Conservation (phyloP, 2,888 invertebrate species). For the Dasysyrphus albostriatus region DNA sequence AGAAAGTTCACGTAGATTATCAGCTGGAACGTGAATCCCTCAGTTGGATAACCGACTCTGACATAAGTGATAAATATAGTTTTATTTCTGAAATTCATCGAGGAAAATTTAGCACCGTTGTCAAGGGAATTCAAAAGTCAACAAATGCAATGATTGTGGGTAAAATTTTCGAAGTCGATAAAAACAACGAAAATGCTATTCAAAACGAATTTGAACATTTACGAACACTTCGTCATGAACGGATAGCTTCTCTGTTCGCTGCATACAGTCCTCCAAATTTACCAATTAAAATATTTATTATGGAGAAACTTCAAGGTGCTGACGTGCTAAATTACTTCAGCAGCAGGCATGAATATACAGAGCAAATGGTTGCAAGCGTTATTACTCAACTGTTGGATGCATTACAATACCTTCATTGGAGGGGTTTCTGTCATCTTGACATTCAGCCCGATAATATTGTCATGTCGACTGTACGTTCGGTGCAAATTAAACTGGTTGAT, state of each 20-base stretch:
- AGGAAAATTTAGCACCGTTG: slow-evolving; percentile 94
- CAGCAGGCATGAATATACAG: slow-evolving; percentile 94
- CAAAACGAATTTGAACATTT: slow-evolving; percentile 93
- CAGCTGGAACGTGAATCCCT: slow-evolving; percentile 89
- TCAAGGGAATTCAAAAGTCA: slow-evolving; percentile 91
- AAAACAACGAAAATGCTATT: slow-evolving; percentile 88
- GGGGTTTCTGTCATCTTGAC: slow-evolving; percentile 94
- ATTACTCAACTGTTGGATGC: slow-evolving; percentile 94
- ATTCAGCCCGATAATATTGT: slow-evolving; percentile 98
- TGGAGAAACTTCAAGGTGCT: slow-evolving; percentile 95
- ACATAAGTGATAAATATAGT: slow-evolving; percentile 90
- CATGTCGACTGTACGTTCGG: slow-evolving; percentile 92
- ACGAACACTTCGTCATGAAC: slow-evolving; percentile 92
- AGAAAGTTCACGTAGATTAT: slow-evolving; percentile 89
- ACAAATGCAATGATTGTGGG: slow-evolving; percentile 91
- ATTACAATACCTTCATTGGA: slow-evolving; percentile 97
- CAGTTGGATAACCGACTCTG: slow-evolving; percentile 88
- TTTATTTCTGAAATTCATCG: slow-evolving; percentile 94
- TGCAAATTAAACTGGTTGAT: slow-evolving; percentile 95
- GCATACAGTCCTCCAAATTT: slow-evolving; percentile 89
- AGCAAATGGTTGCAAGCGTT: slow-evolving; percentile 95
- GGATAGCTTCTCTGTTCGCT: slow-evolving; percentile 90
- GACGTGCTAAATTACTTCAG: slow-evolving; percentile 95
- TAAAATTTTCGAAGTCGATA: slow-evolving; percentile 90
- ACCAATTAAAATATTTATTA: slow-evolving; percentile 88